phyloP scores from a whole-genome alignment of 2,797 vertebrate species.

The Mergus octosetaceus region DNA sequence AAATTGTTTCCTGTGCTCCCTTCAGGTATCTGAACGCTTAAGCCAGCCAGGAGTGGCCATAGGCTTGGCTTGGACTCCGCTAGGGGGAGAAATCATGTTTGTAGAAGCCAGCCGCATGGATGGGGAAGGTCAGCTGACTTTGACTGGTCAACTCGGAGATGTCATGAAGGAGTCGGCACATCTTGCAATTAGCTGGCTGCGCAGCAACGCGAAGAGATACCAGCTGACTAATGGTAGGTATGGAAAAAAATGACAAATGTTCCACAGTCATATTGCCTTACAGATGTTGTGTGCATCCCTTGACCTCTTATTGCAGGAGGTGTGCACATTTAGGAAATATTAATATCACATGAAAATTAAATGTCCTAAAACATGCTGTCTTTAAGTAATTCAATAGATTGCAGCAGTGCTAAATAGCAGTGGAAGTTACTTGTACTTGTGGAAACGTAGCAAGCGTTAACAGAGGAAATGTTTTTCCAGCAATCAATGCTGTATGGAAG shows the following conservation, averaged over 20 bases:
- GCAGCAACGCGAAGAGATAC: constrained; percentile 91
- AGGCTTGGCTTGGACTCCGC: constrained; percentile 93
- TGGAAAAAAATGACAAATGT: fast-evolving
- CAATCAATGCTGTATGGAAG: fast-evolving
- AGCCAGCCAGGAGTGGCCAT: constrained; percentile 93
- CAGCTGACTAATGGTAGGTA: constrained; percentile 88
- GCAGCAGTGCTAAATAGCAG: not conserved
- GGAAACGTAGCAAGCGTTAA: fast-evolving
- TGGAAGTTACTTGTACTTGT: fast-evolving
- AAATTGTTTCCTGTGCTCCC: not conserved
- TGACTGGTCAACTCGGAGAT: constrained; percentile 94
- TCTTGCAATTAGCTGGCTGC: constrained; percentile 95
- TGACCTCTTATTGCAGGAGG: not conserved
- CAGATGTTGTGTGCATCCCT: fast-evolving
- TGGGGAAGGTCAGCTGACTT: constrained; percentile 92
- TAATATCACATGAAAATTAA: not conserved
- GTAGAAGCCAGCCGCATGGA: constrained; percentile 97
- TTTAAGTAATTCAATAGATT: not conserved
- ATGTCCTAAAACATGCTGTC: too few relatives aligned
- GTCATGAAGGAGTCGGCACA: constrained; percentile 98
- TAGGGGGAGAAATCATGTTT: constrained; percentile 97
- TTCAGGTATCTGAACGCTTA: constrained; percentile 90
- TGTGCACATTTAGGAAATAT: not conserved
- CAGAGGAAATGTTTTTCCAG: not conserved
- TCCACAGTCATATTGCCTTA: fast-evolving